A percentile compares a stretch with the other conserved stretches of the same genome.
Evolutionary conservation across 2,888 invertebrate genomes (phyloP).

Genomic region (Orthosia gothica): DNA sequence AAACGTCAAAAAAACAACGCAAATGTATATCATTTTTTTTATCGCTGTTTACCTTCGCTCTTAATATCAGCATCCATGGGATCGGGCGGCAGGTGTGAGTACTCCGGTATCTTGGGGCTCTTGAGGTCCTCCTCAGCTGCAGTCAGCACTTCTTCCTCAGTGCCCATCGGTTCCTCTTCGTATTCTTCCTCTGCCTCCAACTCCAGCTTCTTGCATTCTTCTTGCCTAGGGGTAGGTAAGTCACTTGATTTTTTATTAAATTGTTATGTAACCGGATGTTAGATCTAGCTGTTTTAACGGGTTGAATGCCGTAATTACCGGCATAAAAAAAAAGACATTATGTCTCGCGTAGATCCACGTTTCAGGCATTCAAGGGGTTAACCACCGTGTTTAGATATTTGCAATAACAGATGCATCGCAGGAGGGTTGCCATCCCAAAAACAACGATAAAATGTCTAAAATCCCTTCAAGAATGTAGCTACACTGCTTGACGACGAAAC

Average conservation of each 20-base stretch:
- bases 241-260: neutral
- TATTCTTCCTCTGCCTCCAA: constrained; percentile 73
- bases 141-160: constrained; percentile 65
- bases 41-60: constrained; percentile 48
- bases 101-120: constrained; percentile 86
- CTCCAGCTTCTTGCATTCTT: constrained; percentile 74
- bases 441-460: neutral
- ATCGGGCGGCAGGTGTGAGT: constrained; percentile 86
- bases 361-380: neutral
- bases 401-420: neutral
- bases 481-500: neutral
- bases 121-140: constrained; percentile 77
- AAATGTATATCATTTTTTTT: neutral
- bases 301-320: too few species aligned
- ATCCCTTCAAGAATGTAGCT: neutral
- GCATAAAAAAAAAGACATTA: too few species aligned
- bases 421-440: neutral
- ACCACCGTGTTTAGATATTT: neutral
- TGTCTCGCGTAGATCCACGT: too few species aligned
- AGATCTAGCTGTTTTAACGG: too few species aligned
- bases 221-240: constrained; percentile 69
- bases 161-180: constrained; percentile 57
- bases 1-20: neutral
- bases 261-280: neutral
- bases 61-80: constrained; percentile 74